These are phyloP conservation scores for Anarhynchus alexandrinus DNA, from an alignment of 2,113 vertebrate genomes.

Conservation along the genomic window DNA sequence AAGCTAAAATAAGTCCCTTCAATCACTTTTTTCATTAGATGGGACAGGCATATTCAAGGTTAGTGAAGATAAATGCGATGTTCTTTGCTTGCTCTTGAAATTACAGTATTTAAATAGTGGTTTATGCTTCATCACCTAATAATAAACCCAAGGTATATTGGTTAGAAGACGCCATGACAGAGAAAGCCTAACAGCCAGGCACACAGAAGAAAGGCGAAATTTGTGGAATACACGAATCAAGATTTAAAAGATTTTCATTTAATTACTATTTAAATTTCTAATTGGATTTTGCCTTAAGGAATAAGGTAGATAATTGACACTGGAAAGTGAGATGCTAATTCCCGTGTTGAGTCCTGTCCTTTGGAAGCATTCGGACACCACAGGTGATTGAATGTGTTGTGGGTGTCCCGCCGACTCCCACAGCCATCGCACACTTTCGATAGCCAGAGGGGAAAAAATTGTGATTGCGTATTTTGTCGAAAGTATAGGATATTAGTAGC, in stretches of 20 bases:
- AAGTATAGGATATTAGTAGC: background rate
- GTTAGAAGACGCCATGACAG: background rate
- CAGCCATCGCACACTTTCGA: fast-evolving
- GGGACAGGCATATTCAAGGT: conserved; percentile 31
- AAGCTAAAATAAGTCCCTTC: conserved; percentile 38
- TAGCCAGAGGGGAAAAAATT: fast-evolving
- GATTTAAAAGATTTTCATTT: background rate
- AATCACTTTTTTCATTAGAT: conserved; percentile 59
- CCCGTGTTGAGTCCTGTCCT: background rate
- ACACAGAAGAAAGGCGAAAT: background rate
- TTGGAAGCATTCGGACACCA: background rate
- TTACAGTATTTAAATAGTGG: background rate
- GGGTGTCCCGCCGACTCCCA: fast-evolving
- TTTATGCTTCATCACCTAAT: conserved; percentile 19
- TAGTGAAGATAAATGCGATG: conserved; percentile 42
- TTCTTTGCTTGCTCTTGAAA: conserved; percentile 29
- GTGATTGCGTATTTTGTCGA: fast-evolving
- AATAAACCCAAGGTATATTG: background rate
- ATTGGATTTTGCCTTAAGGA: background rate
- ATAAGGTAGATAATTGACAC: background rate
- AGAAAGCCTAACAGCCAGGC: background rate
- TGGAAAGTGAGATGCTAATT: background rate
- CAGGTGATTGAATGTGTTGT: fast-evolving
- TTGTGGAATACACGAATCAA: background rate
- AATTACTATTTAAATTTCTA: background rate